Percentiles rank a stretch among this genome's conserved stretches.
phyloP scores from a whole-genome alignment of 2,888 invertebrate species.

The Prostheceraeus crozeri region DNA sequence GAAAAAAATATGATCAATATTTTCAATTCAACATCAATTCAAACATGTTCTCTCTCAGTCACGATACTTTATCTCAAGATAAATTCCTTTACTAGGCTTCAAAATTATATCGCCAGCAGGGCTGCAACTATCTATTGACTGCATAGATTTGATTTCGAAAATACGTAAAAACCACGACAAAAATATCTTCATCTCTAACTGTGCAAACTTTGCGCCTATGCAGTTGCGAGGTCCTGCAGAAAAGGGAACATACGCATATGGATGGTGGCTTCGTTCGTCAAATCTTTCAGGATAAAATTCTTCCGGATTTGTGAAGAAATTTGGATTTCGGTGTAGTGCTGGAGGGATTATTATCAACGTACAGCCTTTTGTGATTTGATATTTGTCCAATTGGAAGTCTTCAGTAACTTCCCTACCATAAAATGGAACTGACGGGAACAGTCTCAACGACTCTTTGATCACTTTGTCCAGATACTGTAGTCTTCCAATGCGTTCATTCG shows the following conservation, averaged over 20 bases:
- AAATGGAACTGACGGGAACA: conserved; percentile 59
- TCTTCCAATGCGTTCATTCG: too few relatives aligned
- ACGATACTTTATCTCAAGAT: too few relatives aligned
- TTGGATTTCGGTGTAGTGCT: conserved; percentile 62
- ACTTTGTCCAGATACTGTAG: conserved; percentile 59
- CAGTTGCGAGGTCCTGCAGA: conserved; percentile 59
- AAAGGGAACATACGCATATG: conserved; percentile 58
- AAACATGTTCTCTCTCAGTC: too few relatives aligned
- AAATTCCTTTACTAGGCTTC: too few relatives aligned
- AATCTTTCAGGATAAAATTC: conserved; percentile 73
- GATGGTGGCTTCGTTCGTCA: conserved; percentile 60
- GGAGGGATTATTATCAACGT: conserved; percentile 44
- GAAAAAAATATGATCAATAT: too few relatives aligned
- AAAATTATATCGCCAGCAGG: too few relatives aligned
- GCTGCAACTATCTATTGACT: not conserved
- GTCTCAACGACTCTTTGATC: conserved; percentile 58
- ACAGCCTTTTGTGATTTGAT: conserved; percentile 49
- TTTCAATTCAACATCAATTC: too few relatives aligned
- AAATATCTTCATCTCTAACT: conserved; percentile 60
- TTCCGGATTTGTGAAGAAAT: conserved; percentile 65
- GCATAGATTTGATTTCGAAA: not conserved
- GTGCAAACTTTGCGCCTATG: conserved; percentile 59
- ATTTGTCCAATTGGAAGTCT: conserved; percentile 47
- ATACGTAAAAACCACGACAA: conserved; percentile 61
- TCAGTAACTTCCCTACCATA: conserved; percentile 54